Base-by-base conservation (phyloP, 2,888 invertebrate genomes). In the Andrena fulva region DNA sequence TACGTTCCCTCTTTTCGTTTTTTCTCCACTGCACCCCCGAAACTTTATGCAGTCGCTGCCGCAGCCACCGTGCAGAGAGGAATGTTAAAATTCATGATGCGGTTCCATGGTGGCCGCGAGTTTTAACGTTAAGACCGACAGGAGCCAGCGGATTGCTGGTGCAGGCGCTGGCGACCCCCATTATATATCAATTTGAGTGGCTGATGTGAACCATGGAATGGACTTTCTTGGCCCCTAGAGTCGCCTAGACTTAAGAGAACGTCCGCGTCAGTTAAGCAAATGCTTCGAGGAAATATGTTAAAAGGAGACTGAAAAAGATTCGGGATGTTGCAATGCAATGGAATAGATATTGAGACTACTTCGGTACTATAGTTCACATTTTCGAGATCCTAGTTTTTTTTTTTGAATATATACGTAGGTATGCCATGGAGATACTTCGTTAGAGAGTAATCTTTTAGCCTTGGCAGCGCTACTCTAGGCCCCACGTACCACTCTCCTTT, bases 41-140 rank as follows among this genome's bases (percentile, higher is more conserved):
- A 79, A 74, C 73, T 81, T 81, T 74, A 74, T 81, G 69, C 74
- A 69, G 60, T 60, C 54, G 42, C 27, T 54, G 69, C n/a, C 12
- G 42, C 64, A 24, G 16, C n/a, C 59, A 42, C 12, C 42, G 60
- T 64, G 8, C 6, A 63, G 20, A 35, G 29, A 31, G 60, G 29
- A 60, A 60, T 63, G 81, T 81, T 79, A 79, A 81, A 81, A 79
- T 81, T 79, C 81, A 79, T 79, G 79, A 74, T 48, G 80, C 62
- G 52, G 62, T 52, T 70, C 68, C 69, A 71, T 64, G 66, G 77
- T 71, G 77, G 66, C 81, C 74, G 54, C 79, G 78, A 79, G 35
- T 64, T 79, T 74, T 60, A 81, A 79, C 69, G 69, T 81, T 69
- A 69, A 74, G 66, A 31, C 50, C 52, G 48, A 69, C 27, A 42